phyloP scores from a whole-genome alignment of 2,113 vertebrate species.

The Fukomys damarensis region DNA sequence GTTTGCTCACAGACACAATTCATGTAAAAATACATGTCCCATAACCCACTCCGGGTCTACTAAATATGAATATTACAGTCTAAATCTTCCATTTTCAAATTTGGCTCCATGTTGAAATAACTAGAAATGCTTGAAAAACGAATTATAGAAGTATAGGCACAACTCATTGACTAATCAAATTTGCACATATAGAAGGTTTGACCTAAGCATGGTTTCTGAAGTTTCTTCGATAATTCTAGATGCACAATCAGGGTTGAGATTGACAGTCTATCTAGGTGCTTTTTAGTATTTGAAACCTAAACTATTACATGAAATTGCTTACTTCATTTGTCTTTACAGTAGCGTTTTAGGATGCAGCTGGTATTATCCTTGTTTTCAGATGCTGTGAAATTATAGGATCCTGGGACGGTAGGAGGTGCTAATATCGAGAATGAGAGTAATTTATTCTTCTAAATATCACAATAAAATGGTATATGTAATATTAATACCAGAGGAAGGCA shows the following conservation, averaged over 20 bases:
- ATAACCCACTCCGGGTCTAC: neutral
- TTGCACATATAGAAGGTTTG: neutral
- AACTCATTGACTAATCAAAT: neutral
- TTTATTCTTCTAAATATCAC: neutral
- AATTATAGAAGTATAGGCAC: neutral
- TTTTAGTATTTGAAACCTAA: neutral
- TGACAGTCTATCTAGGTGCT: neutral
- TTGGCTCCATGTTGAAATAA: conserved; percentile 3
- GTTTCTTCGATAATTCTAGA: neutral
- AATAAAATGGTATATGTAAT: neutral
- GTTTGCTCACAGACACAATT: neutral
- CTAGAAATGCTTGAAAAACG: neutral
- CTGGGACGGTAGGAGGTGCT: neutral
- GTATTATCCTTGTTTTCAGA: neutral
- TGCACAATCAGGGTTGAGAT: neutral
- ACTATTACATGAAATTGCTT: neutral
- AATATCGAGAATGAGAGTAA: neutral
- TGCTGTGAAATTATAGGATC: neutral
- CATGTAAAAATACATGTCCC: neutral
- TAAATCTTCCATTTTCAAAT: neutral
- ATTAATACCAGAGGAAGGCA: too few species aligned
- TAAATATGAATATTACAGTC: neutral
- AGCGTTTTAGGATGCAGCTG: neutral
- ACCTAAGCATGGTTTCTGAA: neutral
- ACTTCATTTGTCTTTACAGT: neutral